Evolutionary conservation across 2,113 vertebrate genomes (phyloP).

Genomic region (Corythoichthys haematopterus): DNA sequence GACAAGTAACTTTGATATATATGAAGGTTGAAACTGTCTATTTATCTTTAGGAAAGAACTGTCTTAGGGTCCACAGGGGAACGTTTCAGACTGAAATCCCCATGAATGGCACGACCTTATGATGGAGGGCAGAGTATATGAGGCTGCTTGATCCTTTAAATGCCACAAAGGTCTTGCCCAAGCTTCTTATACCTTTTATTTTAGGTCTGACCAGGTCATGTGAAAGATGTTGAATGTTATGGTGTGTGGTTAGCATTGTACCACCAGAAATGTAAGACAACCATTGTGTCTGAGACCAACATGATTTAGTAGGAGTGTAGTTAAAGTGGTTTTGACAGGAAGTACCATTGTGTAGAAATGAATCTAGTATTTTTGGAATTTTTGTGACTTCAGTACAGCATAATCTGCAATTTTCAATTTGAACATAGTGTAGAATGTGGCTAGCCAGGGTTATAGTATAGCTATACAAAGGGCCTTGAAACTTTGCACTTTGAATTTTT

Average conservation of each 20-base stretch:
- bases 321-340: background rate
- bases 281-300: background rate
- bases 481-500: too few relatives aligned
- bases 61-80: background rate
- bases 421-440: background rate
- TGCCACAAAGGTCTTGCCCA: background rate
- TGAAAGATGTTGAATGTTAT: background rate
- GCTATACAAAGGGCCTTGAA: background rate
- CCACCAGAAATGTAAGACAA: background rate
- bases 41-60: constrained; percentile 1
- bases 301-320: background rate
- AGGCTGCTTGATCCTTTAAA: background rate
- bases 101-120: background rate
- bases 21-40: background rate
- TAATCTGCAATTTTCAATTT: background rate
- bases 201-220: background rate
- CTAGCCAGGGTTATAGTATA: background rate
- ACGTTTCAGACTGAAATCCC: background rate
- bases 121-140: background rate
- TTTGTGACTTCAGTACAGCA: background rate
- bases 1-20: background rate
- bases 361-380: background rate
- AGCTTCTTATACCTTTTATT: background rate
- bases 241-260: background rate
- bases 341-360: background rate